Evolutionary conservation across 2,113 vertebrate species (phyloP), one percentile per base, ranked within the genome.

Genomic region (Furnarius figulus): DNA sequence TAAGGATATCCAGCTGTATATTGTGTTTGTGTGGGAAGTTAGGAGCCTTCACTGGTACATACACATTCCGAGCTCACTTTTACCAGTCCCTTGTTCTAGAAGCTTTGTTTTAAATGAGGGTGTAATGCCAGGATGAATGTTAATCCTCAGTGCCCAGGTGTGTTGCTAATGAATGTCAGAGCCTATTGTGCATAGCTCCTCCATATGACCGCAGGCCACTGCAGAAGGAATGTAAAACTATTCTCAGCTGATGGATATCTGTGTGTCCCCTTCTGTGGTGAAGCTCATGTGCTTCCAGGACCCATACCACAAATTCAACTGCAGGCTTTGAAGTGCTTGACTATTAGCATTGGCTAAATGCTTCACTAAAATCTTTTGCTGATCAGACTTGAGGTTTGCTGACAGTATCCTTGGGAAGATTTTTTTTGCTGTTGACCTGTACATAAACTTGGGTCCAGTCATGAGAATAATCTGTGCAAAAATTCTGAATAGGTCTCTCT

Each of bases 151-250:
- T 22, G 22, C n/a, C 22, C 73, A 89, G 44, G 75, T 49, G 66
- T 55, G 30, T 39, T 85, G 40, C 12, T 79, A 37, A 35, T 52
- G 50, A 82, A 15, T 39, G 28, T 82, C 77, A 82, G 39, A 79
- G 17, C 8, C 71, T 44, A 6, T 23, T 44, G 71, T 71, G 49
- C 39, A 25, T 19, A 82, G 66, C 25, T 63, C 25, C 16, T 33
- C 49, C 1, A 0, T n/a, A 39, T 7, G 14, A 25, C 58, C 5
- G 0, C 35, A 78, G 55, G 11, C 11, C 56, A 23, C 27, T 55
- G 30, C 52, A 61, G 39, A 0, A 31, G 42, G 39, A 77, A 39
- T 18, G 15, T 55, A 86, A 71, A 87, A n/a, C 44, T 59, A 0
- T 55, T 77, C 76, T 62, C 72, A 89, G 23, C 11, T 70, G 28